Evolutionary conservation across 2,113 vertebrate genomes (phyloP).

Genomic region (Xerus inauris): DNA sequence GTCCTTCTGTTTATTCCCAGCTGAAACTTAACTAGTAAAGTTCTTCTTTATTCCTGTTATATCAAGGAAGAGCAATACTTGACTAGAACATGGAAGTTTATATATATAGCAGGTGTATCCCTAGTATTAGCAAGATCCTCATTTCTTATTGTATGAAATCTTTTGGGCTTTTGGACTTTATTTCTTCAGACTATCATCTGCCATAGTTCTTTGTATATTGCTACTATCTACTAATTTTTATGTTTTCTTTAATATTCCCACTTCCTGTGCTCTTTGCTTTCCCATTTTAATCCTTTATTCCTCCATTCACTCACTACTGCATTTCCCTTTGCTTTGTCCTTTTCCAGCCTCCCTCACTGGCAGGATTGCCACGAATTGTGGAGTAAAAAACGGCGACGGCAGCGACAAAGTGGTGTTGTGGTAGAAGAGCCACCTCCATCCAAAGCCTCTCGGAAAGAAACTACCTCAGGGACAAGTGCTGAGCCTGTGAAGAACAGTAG

Average conservation of each 20-base stretch:
- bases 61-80: slow-evolving; percentile 27
- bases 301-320: background rate
- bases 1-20: slow-evolving; percentile 18
- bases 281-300: background rate
- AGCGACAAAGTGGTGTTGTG: slow-evolving; percentile 93
- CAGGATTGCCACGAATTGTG: slow-evolving; percentile 99
- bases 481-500: slow-evolving; percentile 91
- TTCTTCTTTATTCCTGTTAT: slow-evolving; percentile 52
- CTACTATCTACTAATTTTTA: slow-evolving; percentile 51
- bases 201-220: background rate
- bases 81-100: slow-evolving; percentile 19
- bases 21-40: slow-evolving; percentile 33
- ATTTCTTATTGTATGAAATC: slow-evolving; percentile 51
- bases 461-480: slow-evolving; percentile 88
- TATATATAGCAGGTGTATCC: slow-evolving; percentile 20
- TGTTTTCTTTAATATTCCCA: slow-evolving; percentile 1
- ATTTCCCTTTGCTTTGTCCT: slow-evolving; percentile 63
- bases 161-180: background rate
- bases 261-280: slow-evolving; percentile 19
- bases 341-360: slow-evolving; percentile 95
- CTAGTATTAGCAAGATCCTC: slow-evolving; percentile 15
- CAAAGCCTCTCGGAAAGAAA: slow-evolving; percentile 95
- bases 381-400: slow-evolving; percentile 96
- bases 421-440: slow-evolving; percentile 92
- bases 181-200: slow-evolving; percentile 1